Base-by-base conservation (phyloP, 2,797 vertebrate genomes). In the Lagodon rhomboides region DNA sequence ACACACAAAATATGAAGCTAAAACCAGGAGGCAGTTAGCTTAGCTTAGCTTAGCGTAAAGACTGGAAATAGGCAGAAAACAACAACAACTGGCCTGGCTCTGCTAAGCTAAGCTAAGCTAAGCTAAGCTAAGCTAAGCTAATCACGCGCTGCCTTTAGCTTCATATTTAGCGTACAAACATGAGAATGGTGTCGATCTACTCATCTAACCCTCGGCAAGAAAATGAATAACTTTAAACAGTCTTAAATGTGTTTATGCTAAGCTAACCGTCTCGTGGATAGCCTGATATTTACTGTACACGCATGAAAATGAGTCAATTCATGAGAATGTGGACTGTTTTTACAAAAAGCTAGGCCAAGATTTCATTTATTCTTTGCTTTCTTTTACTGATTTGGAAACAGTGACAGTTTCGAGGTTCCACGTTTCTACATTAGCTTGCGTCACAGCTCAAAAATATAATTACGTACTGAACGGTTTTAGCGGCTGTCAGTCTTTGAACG, bases 41-140 rank as follows among this genome's bases (percentile, higher is more conserved):
- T 73, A 65, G 27, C 71, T 54, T 73, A 65, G 51, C 43, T 66
- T 61, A 46, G n/a, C 47, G 15, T 53, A 15, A 27, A n/a, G 1
- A 10, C 18, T 4, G 12, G 65, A 67, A 25, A 43, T 1, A 17
- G 30, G 12, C 16, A 12, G 27, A 34, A 34, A 34, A 34, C 34
- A 34, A 34, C 34, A 34, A 34, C 34, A 34, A 34, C 34, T 34
- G 34, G 9, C n/a, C 12, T 18, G 22, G 41, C 22, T 25, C 16
- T 18, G 22, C 3, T 13, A 43, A 43, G 12, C 41, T 43, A 43
- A 43, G 12, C 41, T 43, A 43, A 43, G 41, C 3, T 13, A 43
- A 38, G 10, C 38, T 38, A 38, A 38, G 38, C 38, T 38, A 38
- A 38, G 38, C 38, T 38, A 38, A 43, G 41, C 41, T 43, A 43